phyloP scores from a whole-genome alignment of 1,140 invertebrate species.

The Trigoniulus corallinus region DNA sequence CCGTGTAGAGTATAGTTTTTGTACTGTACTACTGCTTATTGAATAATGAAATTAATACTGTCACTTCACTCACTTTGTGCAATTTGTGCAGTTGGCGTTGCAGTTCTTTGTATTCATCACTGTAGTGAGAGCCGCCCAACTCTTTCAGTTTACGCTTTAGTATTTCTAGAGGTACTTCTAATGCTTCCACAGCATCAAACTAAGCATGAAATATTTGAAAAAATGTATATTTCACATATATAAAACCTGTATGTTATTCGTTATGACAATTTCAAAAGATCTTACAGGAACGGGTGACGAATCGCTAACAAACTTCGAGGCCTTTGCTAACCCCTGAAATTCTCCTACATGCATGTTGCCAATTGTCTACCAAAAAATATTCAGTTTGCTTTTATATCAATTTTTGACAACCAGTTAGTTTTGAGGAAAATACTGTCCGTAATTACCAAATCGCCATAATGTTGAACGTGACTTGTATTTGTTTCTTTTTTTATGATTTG shows the following conservation, averaged over 20 bases:
- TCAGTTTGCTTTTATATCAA: background rate
- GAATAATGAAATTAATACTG: too few relatives aligned
- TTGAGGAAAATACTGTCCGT: too few relatives aligned
- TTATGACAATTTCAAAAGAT: background rate
- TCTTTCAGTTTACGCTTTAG: slow-evolving; percentile 17
- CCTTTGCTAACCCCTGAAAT: slow-evolving; percentile 23
- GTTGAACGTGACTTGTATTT: slow-evolving; percentile 39
- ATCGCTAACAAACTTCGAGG: background rate
- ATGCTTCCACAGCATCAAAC: slow-evolving; percentile 24
- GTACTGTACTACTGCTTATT: too few relatives aligned
- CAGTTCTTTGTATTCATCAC: too few relatives aligned
- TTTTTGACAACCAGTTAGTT: background rate
- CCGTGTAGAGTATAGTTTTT: slow-evolving; percentile 8
- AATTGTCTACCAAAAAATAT: slow-evolving; percentile 17
- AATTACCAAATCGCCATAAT: slow-evolving; percentile 37
- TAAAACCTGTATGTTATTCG: background rate
- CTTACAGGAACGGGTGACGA: slow-evolving; percentile 1
- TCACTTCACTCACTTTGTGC: too few relatives aligned
- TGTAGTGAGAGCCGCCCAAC: too few relatives aligned
- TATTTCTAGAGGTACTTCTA: slow-evolving; percentile 26
- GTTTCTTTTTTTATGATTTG: slow-evolving; percentile 37
- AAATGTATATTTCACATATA: background rate
- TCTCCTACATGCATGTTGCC: slow-evolving; percentile 23
- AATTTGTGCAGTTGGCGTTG: too few relatives aligned
- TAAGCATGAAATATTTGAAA: slow-evolving; percentile 11